These are phyloP conservation scores for Anoplopoma fimbria DNA, from an alignment of 2,113 vertebrate species.

Conservation along the genomic window DNA sequence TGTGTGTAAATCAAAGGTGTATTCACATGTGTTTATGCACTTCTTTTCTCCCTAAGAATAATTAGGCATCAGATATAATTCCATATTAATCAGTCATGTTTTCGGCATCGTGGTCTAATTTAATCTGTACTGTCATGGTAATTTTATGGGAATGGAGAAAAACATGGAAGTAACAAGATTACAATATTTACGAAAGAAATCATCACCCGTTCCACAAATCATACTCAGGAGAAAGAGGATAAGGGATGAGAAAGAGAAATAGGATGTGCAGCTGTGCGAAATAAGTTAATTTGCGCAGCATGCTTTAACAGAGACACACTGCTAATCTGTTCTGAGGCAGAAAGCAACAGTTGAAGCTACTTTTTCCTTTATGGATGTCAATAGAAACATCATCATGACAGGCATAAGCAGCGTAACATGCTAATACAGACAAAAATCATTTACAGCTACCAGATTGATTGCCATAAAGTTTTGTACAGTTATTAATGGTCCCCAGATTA, in stretches of 20 bases:
- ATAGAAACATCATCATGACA: not conserved
- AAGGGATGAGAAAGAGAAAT: not conserved
- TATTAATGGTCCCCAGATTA: no score
- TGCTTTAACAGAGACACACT: not conserved
- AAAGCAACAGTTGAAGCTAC: not conserved
- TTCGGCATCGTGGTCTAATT: slow-evolving; percentile 11
- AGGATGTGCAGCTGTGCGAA: not conserved
- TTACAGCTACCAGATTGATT: no score
- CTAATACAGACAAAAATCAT: no score
- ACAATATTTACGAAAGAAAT: no score
- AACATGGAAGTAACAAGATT: slow-evolving; percentile 31
- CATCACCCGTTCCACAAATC: slow-evolving; percentile 10
- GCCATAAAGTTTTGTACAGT: no score
- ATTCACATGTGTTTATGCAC: not conserved
- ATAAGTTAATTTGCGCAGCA: slow-evolving; percentile 8
- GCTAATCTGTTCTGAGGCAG: slow-evolving; percentile 1
- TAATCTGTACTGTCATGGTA: not conserved
- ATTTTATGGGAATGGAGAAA: slow-evolving; percentile 10
- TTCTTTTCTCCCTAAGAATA: not conserved
- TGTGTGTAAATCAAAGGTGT: not conserved
- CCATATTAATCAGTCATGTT: slow-evolving; percentile 33
- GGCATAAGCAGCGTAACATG: not conserved
- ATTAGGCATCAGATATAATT: slow-evolving; percentile 15
- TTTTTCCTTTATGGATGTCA: no score
- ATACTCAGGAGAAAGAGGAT: slow-evolving; percentile 15